Evolutionary conservation across 2,888 invertebrate genomes (phyloP).

Genomic region (Horisme vitalbata): DNA sequence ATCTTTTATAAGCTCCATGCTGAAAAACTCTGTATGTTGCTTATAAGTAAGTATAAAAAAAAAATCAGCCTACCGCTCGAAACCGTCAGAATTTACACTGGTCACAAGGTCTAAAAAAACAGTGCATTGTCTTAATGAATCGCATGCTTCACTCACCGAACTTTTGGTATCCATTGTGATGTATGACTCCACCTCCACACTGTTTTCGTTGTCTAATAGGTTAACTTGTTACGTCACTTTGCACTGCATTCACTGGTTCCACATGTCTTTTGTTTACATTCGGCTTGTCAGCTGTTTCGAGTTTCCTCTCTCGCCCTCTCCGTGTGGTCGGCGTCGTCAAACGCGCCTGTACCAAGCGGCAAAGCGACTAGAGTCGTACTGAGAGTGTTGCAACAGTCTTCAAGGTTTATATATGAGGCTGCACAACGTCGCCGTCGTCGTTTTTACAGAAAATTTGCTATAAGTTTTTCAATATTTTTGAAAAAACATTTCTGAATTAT

Average conservation of each 20-base stretch:
- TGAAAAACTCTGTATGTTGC: conserved; percentile 1
- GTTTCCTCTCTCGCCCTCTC: conserved; percentile 81
- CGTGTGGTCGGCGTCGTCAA: conserved; percentile 73
- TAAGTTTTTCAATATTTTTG: conserved; percentile 34
- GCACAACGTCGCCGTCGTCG: conserved; percentile 53
- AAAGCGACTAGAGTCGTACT: conserved; percentile 84
- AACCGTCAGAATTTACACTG: conserved; percentile 31
- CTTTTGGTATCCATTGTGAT: conserved; percentile 75
- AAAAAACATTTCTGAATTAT: no score
- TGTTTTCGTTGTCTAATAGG: conserved; percentile 49
- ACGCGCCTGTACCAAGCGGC: conserved; percentile 80
- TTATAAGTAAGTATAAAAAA: conserved; percentile 2
- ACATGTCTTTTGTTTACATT: conserved; percentile 64
- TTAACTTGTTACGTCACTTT: conserved; percentile 76
- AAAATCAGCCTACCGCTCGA: conserved; percentile 18
- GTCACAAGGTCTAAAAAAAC: conserved; percentile 30
- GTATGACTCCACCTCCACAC: conserved; percentile 50
- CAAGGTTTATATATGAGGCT: conserved; percentile 80
- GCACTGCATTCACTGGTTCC: conserved; percentile 79
- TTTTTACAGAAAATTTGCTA: conserved; percentile 49
- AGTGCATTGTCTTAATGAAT: conserved; percentile 40
- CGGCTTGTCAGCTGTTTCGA: conserved; percentile 55
- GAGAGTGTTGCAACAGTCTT: conserved; percentile 78
- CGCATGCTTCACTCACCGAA: conserved; percentile 64
- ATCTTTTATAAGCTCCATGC: no score